A percentile compares a stretch with the other conserved stretches of the same genome.
Evolutionary conservation across 2,113 vertebrate species (phyloP).

Genomic region (Emydocephalus ijimae): DNA sequence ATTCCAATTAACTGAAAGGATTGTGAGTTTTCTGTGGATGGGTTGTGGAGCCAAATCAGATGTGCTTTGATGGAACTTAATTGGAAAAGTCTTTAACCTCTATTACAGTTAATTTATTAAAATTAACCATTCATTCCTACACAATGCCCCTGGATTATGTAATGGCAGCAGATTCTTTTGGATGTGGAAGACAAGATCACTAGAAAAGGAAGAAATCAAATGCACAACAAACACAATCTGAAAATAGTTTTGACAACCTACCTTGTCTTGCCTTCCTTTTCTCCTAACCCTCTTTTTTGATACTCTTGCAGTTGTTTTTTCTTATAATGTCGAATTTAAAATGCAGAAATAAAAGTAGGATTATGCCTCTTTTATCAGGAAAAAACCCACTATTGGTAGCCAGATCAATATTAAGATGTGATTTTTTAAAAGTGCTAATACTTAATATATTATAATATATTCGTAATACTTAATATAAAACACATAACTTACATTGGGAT

Average conservation of each 20-base stretch:
- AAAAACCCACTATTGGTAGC: not conserved
- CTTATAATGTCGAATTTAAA: not conserved
- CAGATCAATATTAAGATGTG: not conserved
- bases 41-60: conserved; percentile 39
- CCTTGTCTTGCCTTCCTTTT: not conserved
- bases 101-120: conserved; percentile 47
- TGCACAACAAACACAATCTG: not conserved
- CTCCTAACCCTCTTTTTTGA: not conserved
- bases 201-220: conserved; percentile 18
- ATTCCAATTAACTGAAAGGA: conserved; percentile 10
- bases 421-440: conserved; percentile 11
- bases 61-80: conserved; percentile 52
- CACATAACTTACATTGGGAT: too few species aligned
- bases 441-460: too few species aligned
- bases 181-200: not conserved
- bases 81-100: conserved; percentile 46
- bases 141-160: not conserved
- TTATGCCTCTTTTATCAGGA: not conserved
- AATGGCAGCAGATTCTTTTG: conserved; percentile 34
- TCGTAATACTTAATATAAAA: too few species aligned
- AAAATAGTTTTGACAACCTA: conserved; percentile 20
- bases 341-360: not conserved
- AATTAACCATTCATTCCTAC: conserved; percentile 46
- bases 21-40: conserved; percentile 17
- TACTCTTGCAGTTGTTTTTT: not conserved